Evolutionary conservation across 2,888 invertebrate genomes (phyloP).

Genomic region (Panopea generosa): DNA sequence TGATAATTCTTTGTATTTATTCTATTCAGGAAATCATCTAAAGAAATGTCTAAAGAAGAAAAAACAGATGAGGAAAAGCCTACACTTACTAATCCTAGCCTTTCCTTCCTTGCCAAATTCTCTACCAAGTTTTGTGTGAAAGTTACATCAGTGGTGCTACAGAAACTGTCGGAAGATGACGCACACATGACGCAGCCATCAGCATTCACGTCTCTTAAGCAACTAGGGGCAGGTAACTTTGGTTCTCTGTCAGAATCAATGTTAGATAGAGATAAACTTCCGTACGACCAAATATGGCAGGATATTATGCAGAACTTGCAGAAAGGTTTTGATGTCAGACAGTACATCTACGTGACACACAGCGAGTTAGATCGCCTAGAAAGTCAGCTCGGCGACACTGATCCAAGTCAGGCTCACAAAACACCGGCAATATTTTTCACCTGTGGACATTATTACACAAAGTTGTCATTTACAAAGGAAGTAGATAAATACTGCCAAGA

Average conservation of each 20-base stretch:
- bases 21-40: not conserved
- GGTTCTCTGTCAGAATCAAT: conserved; percentile 30
- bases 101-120: conserved; percentile 43
- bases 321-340: conserved; percentile 69
- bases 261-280: conserved; percentile 58
- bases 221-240: conserved; percentile 45
- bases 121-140: conserved; percentile 65
- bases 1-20: no score
- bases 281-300: conserved; percentile 77
- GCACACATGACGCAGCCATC: conserved; percentile 52
- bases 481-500: conserved; percentile 66
- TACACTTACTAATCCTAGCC: not conserved
- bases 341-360: conserved; percentile 73
- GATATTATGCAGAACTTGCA: conserved; percentile 75
- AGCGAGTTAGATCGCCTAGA: conserved; percentile 75
- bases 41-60: not conserved
- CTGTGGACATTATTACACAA: conserved; percentile 80
- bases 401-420: conserved; percentile 36
- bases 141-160: conserved; percentile 54
- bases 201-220: conserved; percentile 26
- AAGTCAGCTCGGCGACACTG: conserved; percentile 58
- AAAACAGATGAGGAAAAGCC: not conserved
- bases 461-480: conserved; percentile 67
- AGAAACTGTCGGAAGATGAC: conserved; percentile 51
- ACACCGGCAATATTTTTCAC: conserved; percentile 74